Percentiles rank a stretch among this genome's conserved stretches.
Evolutionary conservation across 64 coral and sea anemone genomes (phyloP).

Genomic region (Montipora efflorescens): DNA sequence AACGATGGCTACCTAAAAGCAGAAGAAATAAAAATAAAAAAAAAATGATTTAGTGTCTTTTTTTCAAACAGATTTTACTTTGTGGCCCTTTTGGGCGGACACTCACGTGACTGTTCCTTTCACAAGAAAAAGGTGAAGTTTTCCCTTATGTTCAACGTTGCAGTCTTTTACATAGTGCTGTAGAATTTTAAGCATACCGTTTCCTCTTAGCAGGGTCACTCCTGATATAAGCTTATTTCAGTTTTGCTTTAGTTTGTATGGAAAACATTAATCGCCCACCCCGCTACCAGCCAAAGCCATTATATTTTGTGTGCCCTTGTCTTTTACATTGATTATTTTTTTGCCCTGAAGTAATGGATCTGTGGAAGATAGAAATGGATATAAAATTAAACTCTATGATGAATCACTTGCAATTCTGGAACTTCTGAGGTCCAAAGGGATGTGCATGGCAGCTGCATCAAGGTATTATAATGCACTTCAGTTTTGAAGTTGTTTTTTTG

Average conservation of each 20-base stretch:
- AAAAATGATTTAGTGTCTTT: no score
- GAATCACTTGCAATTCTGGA: constrained; percentile 51
- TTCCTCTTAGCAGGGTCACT: no score
- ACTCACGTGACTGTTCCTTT: constrained; percentile 82
- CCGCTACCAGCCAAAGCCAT: no score
- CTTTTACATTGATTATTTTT: neutral
- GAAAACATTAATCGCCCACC: no score
- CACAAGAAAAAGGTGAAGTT: constrained; percentile 61
- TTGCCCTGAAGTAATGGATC: constrained; percentile 56
- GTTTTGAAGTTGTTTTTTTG: no score
- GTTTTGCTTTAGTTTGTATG: no score
- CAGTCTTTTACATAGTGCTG: neutral
- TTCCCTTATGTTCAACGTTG: neutral
- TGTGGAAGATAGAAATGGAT: constrained; percentile 61
- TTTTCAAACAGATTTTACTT: constrained; percentile 72
- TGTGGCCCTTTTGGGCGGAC: constrained; percentile 93
- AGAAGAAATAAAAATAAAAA: no score
- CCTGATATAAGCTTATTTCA: no score
- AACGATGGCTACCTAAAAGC: no score
- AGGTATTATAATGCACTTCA: neutral
- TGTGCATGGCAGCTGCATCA: constrained; percentile 75
- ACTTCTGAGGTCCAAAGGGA: constrained; percentile 45
- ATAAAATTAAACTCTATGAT: constrained; percentile 76
- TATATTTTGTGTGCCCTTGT: no score
- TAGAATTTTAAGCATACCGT: no score